Base-by-base conservation (phyloP, 2,113 vertebrate species). In the Astatotilapia flaviijosephi region DNA sequence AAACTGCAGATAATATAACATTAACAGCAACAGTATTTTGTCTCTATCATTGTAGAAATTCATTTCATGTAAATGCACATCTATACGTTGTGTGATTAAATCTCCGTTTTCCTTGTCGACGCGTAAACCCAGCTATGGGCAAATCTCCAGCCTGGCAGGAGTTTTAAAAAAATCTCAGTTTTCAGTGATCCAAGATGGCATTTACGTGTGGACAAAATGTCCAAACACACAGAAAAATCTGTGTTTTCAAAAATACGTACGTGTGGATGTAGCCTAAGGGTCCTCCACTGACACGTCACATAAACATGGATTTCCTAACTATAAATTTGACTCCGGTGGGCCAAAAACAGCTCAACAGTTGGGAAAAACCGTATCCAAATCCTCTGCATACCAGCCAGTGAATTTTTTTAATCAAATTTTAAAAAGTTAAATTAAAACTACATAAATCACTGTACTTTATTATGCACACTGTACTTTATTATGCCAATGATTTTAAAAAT, bases 31-130 rank as follows among this genome's bases (percentile, higher is more conserved):
- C 60, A 7, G 60, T 11, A 35, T 65, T 65, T 65, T 37, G 17
- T 35, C 31, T 62, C 17, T 35, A 12, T 65, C 17, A 7, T 0
- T 65, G 31, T 65, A 65, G 60, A 65, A 12, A 65, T 65, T 65
- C 4, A 37, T 37, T 35, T 65, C 17, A 65, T 37, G 17, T 65
- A n/a, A 65, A 62, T 19, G 31, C 31, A 62, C 58, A 35, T 4
- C 1, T 0, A 3, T 62, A 35, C 1, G 0, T 3, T 12, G 31
- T 1, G 1, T 62, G 9, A 62, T 11, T n/a, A 35, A 62, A 35
- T n/a, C 58, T 62, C 0, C 1, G 0, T 62, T 62, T 62, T 62
- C 58, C 58, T 62, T n/a, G 31, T n/a, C 6, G 1, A 35, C 1
- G 2, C 4, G 4, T 62, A 35, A 62, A 19, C 28, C 28, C 58